A percentile compares a stretch with the other conserved stretches of the same genome.
Conservation (phyloP, 2,888 invertebrate genomes). For the Tortricodes alternella region DNA sequence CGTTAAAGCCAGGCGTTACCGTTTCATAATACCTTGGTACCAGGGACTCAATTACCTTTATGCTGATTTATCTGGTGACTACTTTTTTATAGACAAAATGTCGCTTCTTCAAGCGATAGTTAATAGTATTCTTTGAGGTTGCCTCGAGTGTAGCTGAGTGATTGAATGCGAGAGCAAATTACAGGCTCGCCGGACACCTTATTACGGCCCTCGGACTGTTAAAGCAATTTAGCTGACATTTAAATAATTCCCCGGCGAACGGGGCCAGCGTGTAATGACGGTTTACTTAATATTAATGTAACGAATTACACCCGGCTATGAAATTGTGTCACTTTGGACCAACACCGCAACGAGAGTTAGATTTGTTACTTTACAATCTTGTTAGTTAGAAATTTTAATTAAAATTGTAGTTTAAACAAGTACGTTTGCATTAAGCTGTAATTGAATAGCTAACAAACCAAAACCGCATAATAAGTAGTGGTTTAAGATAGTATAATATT, state of each 20-base stretch:
- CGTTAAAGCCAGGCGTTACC: too few relatives aligned
- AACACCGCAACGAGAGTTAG: not conserved
- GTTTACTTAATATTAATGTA: slow-evolving; percentile 55
- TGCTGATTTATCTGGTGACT: too few relatives aligned
- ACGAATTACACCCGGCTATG: slow-evolving; percentile 19
- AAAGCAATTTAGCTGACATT: slow-evolving; percentile 81
- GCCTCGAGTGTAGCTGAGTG: slow-evolving; percentile 54
- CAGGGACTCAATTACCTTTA: too few relatives aligned
- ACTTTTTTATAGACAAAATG: not conserved
- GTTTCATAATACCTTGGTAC: too few relatives aligned
- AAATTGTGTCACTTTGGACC: slow-evolving; percentile 22
- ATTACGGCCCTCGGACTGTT: slow-evolving; percentile 76
- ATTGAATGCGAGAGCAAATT: slow-evolving; percentile 79
- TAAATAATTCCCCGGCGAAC: slow-evolving; percentile 75
- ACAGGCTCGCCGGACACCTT: slow-evolving; percentile 73
- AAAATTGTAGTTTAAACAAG: not conserved
- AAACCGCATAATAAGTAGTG: slow-evolving; percentile 24
- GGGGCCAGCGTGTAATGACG: slow-evolving; percentile 60
- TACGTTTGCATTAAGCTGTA: slow-evolving; percentile 4
- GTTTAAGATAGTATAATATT: slow-evolving; percentile 13
- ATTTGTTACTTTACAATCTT: not conserved
- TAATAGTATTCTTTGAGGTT: slow-evolving; percentile 41
- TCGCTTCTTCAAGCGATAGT: not conserved
- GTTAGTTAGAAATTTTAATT: not conserved
- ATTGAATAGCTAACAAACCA: slow-evolving; percentile 28